These are phyloP conservation scores for Calliphora vomitoria DNA, from an alignment of 2,888 invertebrate species.

Conservation along the genomic window DNA sequence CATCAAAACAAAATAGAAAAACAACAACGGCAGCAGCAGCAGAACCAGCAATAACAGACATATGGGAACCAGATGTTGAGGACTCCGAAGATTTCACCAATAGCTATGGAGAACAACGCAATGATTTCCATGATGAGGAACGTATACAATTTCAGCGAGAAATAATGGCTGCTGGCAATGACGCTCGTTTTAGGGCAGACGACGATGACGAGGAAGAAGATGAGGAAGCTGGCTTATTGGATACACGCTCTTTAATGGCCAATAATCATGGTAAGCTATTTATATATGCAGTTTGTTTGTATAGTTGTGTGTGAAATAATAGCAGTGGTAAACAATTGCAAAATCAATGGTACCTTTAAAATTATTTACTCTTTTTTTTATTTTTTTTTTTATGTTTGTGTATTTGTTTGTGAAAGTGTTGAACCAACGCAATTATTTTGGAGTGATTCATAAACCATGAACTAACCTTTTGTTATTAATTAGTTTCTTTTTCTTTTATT, in stretches of 20 bases:
- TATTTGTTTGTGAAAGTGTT: not conserved
- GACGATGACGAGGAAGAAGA: constrained; percentile 53
- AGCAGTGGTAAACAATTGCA: constrained; percentile 27
- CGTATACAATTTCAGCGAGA: constrained; percentile 61
- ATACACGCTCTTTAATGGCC: constrained; percentile 42
- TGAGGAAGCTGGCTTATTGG: constrained; percentile 56
- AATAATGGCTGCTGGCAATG: constrained; percentile 53
- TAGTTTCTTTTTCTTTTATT: constrained; percentile 22
- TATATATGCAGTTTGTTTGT: constrained; percentile 1
- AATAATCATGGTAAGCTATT: constrained; percentile 45
- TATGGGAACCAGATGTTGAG: constrained; percentile 62
- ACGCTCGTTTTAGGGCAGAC: not conserved
- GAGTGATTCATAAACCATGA: constrained; percentile 40
- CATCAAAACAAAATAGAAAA: constrained; percentile 59
- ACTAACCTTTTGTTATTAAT: constrained; percentile 6
- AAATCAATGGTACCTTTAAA: not conserved
- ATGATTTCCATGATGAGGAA: constrained; percentile 63
- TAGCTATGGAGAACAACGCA: constrained; percentile 20
- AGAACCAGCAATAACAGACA: constrained; percentile 24
- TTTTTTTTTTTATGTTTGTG: not conserved
- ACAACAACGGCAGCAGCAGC: not conserved
- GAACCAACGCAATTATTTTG: not conserved
- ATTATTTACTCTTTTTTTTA: not conserved
- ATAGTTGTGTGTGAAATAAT: constrained; percentile 48
- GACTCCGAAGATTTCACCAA: constrained; percentile 23